Evolutionary conservation across 1,140 invertebrate genomes (phyloP), one percentile per base, ranked within the genome.

Genomic region (Danaus plexippus): DNA sequence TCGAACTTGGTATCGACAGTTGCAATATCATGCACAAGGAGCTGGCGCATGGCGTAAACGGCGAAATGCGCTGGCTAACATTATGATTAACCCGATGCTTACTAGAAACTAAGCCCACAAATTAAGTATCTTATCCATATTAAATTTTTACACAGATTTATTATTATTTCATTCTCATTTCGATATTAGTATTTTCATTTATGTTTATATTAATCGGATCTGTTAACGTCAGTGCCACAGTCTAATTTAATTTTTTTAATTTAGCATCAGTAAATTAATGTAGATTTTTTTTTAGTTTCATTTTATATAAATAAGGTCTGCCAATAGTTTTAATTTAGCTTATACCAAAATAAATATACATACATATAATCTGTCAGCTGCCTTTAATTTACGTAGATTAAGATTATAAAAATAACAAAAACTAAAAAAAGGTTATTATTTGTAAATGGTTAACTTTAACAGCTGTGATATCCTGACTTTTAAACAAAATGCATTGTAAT

Each of bases 1-100:
- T 0, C 92, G 92, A 67, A 90, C 92, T 15, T 98, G 96, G 96
- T 94, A 96, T 82, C 91, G 93, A 18, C 94, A 96, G 64, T 85
- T 98, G 11, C 95, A 97, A 78, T 94, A 94, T 73, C 95, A 97
- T 75, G 94, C 95, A 9, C 94, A 96, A 78, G 94, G 95, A 45
- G 92, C 97, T 47, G 96, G 96, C 43, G 91, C 93, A 10, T 98
- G 97, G 97, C 90, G 96, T 58, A 93, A 94, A 83, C 88, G 97
- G 69, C 89, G 97, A 12, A 96, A 96, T 71, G 97, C 96, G 1
- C 87, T 98, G 59, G 95, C 96, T 41, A 98, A 98, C 82, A 98
- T 98, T 61, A 97, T 98, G 96, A 96, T 97, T 70, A 97, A 96
- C 77, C 94, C 94, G 22, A 94, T 94, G 92, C 88, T 90, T 52